Conservation (phyloP, 2,888 invertebrate species). For the Drosophila mimica region DNA sequence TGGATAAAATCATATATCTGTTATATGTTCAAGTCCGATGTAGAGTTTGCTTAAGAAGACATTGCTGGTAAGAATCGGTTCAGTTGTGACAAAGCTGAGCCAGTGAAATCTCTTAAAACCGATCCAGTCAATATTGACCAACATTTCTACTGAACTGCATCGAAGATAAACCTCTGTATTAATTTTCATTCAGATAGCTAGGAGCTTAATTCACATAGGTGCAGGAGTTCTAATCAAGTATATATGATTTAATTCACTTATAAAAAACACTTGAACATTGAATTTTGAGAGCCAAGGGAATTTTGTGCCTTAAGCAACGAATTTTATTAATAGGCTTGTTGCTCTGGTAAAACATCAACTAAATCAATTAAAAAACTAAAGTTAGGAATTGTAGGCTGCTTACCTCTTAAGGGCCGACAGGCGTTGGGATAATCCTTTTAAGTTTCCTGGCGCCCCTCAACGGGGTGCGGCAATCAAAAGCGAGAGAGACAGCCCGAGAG, state of each 20-base stretch:
- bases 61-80: too few species aligned
- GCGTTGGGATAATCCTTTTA: constrained; percentile 65
- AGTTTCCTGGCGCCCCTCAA: constrained; percentile 41
- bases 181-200: not conserved
- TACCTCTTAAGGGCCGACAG: constrained; percentile 47
- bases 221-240: too few species aligned
- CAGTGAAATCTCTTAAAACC: not conserved
- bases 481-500: constrained; percentile 6
- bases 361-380: constrained; percentile 47
- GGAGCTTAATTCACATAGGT: not conserved
- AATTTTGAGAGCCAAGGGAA: not conserved
- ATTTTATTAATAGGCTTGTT: constrained; percentile 25
- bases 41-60: too few species aligned
- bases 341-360: constrained; percentile 8
- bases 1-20: not conserved
- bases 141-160: not conserved
- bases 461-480: constrained; percentile 69
- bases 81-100: too few species aligned
- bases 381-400: constrained; percentile 35
- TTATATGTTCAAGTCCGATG: not conserved
- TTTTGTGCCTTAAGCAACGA: not conserved
- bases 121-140: not conserved
- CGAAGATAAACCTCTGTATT: not conserved
- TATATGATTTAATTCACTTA: too few species aligned
- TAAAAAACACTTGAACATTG: not conserved